These are phyloP conservation scores for Hystrix cristata DNA, from an alignment of 2,113 vertebrate species.

Conservation along the genomic window DNA sequence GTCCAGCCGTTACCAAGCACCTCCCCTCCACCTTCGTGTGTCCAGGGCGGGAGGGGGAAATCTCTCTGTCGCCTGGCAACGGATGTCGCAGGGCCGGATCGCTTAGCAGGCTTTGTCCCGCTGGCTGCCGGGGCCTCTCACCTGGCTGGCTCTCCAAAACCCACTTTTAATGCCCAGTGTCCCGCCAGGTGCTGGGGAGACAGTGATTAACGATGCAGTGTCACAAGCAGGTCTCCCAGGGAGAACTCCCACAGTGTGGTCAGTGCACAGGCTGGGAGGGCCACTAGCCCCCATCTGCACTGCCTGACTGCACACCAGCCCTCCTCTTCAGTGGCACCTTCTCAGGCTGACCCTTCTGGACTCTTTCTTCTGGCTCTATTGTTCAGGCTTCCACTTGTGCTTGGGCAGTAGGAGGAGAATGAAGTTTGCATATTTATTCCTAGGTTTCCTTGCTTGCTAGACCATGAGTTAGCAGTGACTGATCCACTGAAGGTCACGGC, in stretches of 20 bases:
- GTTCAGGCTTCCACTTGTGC: not conserved
- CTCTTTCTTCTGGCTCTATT: not conserved
- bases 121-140: no score
- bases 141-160: no score
- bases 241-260: not conserved
- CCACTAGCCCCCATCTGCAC: no score
- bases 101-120: no score
- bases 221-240: no score
- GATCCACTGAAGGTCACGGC: not conserved
- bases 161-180: not conserved
- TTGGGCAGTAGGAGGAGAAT: not conserved
- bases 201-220: rapidly evolving
- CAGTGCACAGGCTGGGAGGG: rapidly evolving
- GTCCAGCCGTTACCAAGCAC: no score
- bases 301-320: no score
- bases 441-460: rapidly evolving
- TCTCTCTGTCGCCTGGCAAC: no score
- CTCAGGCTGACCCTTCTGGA: not conserved
- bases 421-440: not conserved
- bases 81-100: no score
- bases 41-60: no score
- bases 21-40: no score
- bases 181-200: not conserved
- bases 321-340: not conserved
- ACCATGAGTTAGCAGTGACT: not conserved